These are phyloP conservation scores for Ooceraea biroi DNA, from an alignment of 1,140 invertebrate species.

Conservation along the genomic window DNA sequence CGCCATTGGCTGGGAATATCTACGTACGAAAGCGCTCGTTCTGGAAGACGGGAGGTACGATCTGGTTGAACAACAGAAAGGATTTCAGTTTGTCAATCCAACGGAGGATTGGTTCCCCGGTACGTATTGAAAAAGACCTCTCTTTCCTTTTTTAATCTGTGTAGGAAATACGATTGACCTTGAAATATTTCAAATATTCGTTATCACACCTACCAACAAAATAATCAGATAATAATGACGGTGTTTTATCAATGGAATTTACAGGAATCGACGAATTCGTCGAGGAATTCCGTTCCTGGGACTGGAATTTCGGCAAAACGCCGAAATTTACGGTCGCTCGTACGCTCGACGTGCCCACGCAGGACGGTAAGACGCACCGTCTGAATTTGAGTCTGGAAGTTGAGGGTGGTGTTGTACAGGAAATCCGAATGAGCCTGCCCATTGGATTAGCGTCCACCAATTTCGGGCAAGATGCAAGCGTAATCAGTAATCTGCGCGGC, in stretches of 20 bases:
- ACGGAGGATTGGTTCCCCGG: constrained; percentile 95
- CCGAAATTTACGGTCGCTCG: constrained; percentile 92
- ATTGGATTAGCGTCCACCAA: constrained; percentile 68
- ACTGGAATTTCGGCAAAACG: constrained; percentile 96
- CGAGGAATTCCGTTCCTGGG: constrained; percentile 91
- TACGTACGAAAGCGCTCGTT: constrained; percentile 90
- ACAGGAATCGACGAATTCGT: constrained; percentile 88
- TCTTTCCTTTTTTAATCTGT: not conserved
- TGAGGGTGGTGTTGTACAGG: constrained; percentile 80
- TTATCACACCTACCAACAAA: not conserved
- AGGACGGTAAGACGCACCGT: constrained; percentile 67
- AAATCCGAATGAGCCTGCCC: constrained; percentile 83
- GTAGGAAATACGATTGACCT: constrained; percentile 9
- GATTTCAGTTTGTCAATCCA: constrained; percentile 94
- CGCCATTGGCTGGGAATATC: constrained; percentile 93
- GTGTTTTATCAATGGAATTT: constrained; percentile 70
- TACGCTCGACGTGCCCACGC: constrained; percentile 73
- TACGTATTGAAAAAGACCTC: constrained; percentile 74
- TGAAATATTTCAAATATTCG: not conserved
- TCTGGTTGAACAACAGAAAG: constrained; percentile 90
- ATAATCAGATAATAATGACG: not conserved
- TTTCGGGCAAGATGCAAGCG: constrained; percentile 79
- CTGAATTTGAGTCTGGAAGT: constrained; percentile 81
- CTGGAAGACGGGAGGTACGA: constrained; percentile 90
- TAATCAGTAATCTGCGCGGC: constrained; percentile 82